Base-by-base conservation (phyloP, 1,140 invertebrate species). In the Octopus bimaculoides region DNA sequence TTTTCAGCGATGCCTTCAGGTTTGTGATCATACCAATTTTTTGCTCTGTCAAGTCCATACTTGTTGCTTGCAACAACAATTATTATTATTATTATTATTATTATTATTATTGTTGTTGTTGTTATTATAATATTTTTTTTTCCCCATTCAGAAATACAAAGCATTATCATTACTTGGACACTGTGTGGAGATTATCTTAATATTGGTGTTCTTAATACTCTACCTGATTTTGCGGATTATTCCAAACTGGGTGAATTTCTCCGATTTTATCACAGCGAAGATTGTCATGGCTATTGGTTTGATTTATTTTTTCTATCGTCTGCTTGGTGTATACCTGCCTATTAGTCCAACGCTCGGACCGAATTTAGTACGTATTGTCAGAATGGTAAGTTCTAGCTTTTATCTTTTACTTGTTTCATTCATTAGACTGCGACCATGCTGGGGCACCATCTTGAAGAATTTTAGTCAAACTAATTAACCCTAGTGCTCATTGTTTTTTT, bases 271-370 rank as follows among this genome's bases (percentile, higher is more conserved):
- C 69, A 82, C 83, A 53, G 81, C 85, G 73, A 88, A 87, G 82
- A 84, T 86, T 41, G 78, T 89, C 14, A 79, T 89, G 77, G 85
- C 86, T 77, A 69, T 86, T 54, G 87, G 82, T 17, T 77, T 91
- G 7, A 82, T 91, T 0, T 91, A 89, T 82, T 91, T 91, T 83
- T 91, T 90, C 82, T 91, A 90, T 80, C 83, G 91, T 52, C 83
- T 89, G 14, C 85, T 91, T 69, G 86, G 84, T 52, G 87, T 89
- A 10, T 90, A 89, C 82, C 81, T 91, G 5, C 90, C 90, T 4
- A 91, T 91, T 53, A 91, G 89, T 76, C 89, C 89, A 8, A 91
- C 89, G 0, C 83, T 91, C 5, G 91, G 90, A 73, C 90, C 90
- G 6, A 86, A 91, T 81, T 79, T 91, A 0, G 89, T 91, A 77